Percentiles rank a stretch among this genome's conserved stretches.
Evolutionary conservation across 1,140 invertebrate genomes (phyloP).

Genomic region (Cydia strobilella): DNA sequence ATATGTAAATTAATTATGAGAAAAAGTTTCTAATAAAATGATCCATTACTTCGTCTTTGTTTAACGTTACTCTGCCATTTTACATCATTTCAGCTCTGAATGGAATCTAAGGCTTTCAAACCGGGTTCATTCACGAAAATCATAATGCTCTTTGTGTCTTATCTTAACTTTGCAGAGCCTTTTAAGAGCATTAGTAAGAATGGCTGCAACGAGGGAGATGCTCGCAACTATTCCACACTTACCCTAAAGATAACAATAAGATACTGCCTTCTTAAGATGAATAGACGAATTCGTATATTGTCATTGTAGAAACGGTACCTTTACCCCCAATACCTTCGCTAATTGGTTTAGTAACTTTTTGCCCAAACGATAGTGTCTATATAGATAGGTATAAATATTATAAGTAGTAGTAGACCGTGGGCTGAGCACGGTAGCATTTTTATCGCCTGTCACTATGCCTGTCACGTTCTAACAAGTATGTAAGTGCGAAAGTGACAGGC

Average conservation of each 20-base stretch:
- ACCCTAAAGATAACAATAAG: not conserved
- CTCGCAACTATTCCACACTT: not conserved
- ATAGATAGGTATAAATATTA: no score
- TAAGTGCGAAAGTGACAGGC: no score
- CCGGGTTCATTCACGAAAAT: constrained; percentile 25
- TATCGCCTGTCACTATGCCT: no score
- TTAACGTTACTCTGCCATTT: not conserved
- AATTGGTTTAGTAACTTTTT: not conserved
- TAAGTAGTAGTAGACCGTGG: no score
- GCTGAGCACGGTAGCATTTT: no score
- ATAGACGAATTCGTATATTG: not conserved
- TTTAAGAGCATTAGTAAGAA: constrained; percentile 31
- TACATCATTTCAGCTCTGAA: not conserved
- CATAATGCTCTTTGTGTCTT: constrained; percentile 27
- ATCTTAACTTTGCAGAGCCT: constrained; percentile 17
- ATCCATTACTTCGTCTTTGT: not conserved
- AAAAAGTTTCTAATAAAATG: not conserved
- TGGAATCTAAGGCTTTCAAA: constrained; percentile 20
- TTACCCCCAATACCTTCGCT: no score
- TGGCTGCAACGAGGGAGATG: constrained; percentile 1
- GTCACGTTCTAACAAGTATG: no score
- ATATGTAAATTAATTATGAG: no score
- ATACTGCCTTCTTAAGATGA: not conserved
- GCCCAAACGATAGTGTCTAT: no score
- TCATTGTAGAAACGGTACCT: not conserved